Percentiles rank a stretch among this genome's conserved stretches.
phyloP scores from a whole-genome alignment of 2,888 invertebrate species.

The Cephalotes varians region DNA sequence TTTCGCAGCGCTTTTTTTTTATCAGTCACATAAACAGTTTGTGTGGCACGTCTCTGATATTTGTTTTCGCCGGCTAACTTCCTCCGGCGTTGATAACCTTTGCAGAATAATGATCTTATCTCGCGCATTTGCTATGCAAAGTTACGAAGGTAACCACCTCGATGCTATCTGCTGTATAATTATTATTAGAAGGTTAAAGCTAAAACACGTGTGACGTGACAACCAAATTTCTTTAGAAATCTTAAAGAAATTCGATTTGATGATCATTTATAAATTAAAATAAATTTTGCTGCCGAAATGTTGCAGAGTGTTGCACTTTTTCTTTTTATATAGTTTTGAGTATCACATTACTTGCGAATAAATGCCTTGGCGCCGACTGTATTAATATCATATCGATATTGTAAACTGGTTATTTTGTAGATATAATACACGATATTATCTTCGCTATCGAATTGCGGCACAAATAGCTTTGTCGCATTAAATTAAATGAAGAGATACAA shows the following conservation, averaged over 20 bases:
- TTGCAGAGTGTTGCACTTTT: neutral
- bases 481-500: conserved; percentile 12
- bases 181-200: conserved; percentile 51
- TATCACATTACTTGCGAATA: conserved; percentile 17
- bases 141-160: conserved; percentile 56
- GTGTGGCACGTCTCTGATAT: conserved; percentile 54
- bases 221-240: neutral
- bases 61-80: conserved; percentile 70
- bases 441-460: neutral
- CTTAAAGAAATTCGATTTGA: neutral
- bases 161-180: conserved; percentile 60
- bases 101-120: conserved; percentile 74
- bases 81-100: conserved; percentile 68
- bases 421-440: neutral
- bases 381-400: conserved; percentile 8
- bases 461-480: conserved; percentile 6
- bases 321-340: conserved; percentile 5
- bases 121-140: conserved; percentile 65
- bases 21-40: neutral
- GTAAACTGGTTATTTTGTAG: conserved; percentile 12
- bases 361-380: neutral
- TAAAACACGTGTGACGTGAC: neutral
- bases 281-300: neutral
- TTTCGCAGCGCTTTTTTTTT: conserved; percentile 6
- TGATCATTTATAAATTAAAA: neutral